A percentile compares a stretch with the other conserved stretches of the same genome.
These are phyloP conservation scores for Bujurquina vittata DNA, from an alignment of 2,113 vertebrate species.

Conservation along the genomic window DNA sequence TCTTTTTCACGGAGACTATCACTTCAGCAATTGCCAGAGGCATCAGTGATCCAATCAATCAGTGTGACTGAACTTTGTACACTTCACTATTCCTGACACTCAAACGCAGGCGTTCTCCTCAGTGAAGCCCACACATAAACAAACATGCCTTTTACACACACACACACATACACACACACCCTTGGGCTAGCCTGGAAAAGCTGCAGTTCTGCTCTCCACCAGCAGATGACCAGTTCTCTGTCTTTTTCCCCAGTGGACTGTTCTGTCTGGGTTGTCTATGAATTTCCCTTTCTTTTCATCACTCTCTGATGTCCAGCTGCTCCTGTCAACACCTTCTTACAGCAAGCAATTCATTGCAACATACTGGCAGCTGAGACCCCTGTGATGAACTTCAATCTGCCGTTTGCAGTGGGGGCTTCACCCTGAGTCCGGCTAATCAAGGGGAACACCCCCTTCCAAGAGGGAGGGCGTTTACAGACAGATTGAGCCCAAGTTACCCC, in stretches of 20 bases:
- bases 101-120: background rate
- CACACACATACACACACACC: slow-evolving; percentile 23
- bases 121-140: slow-evolving; percentile 41
- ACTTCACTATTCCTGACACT: slow-evolving; percentile 44
- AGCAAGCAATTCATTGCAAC: slow-evolving; percentile 92
- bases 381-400: slow-evolving; percentile 90
- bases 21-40: slow-evolving; percentile 49
- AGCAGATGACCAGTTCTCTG: slow-evolving; percentile 69
- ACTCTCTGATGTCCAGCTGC: slow-evolving; percentile 94
- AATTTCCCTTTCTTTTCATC: slow-evolving; percentile 94
- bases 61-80: slow-evolving; percentile 47
- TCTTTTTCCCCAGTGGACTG: slow-evolving; percentile 79
- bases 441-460: slow-evolving; percentile 81
- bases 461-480: slow-evolving; percentile 77
- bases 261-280: slow-evolving; percentile 88
- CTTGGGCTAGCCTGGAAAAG: slow-evolving; percentile 49
- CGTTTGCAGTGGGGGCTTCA: slow-evolving; percentile 84
- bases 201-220: slow-evolving; percentile 73
- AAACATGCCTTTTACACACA: slow-evolving; percentile 29
- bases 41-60: slow-evolving; percentile 54
- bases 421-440: slow-evolving; percentile 85
- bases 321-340: slow-evolving; percentile 98
- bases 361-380: slow-evolving; percentile 94
- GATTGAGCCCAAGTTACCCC: slow-evolving; percentile 82
- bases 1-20: slow-evolving; percentile 43